Evolutionary conservation across 2,797 vertebrate genomes (phyloP).

Genomic region (Allenopithecus nigroviridis): DNA sequence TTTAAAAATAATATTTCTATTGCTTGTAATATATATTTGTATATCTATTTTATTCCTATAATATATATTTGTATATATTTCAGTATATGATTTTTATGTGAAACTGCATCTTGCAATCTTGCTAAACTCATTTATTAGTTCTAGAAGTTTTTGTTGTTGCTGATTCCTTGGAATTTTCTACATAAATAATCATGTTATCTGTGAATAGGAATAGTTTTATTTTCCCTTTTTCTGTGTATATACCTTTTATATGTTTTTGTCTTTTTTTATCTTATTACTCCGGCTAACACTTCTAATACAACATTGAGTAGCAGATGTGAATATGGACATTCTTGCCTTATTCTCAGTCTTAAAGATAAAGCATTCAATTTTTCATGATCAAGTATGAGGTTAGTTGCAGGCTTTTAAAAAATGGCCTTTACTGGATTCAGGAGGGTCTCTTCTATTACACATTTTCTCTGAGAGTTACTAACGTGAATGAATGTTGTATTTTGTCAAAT

Average conservation of each 20-base stretch:
- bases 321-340: background rate
- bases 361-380: background rate
- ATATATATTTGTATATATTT: background rate
- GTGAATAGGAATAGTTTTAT: background rate
- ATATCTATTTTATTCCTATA: background rate
- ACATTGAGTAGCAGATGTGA: background rate
- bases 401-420: background rate
- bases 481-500: background rate
- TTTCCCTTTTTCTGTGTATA: background rate
- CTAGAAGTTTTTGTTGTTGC: background rate
- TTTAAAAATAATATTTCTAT: background rate
- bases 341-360: background rate
- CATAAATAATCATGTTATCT: background rate
- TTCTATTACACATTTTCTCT: background rate
- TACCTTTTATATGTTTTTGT: background rate
- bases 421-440: background rate
- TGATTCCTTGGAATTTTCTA: background rate
- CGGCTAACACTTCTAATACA: background rate
- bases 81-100: background rate
- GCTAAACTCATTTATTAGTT: background rate
- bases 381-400: background rate
- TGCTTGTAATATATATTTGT: background rate
- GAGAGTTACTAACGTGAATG: background rate
- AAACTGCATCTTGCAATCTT: background rate
- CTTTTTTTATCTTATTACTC: background rate